Conservation (phyloP, 2,797 vertebrate genomes). For the Chloroceryle inda region DNA sequence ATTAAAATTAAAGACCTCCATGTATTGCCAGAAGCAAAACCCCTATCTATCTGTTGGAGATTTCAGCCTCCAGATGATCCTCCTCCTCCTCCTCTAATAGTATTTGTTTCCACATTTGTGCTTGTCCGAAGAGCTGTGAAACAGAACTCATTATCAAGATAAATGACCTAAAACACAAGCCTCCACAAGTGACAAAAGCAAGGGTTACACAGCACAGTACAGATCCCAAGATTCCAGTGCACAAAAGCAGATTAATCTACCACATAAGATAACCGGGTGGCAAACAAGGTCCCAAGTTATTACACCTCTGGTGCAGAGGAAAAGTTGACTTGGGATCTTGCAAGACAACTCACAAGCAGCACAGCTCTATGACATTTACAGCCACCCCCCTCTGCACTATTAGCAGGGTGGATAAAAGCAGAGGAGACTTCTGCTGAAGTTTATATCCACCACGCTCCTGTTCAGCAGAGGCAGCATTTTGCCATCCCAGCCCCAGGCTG, state of each 20-base stretch:
- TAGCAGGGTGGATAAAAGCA: background rate
- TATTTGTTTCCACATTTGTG: conserved; percentile 16
- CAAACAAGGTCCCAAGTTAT: background rate
- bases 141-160: conserved; percentile 51
- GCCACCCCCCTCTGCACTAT: background rate
- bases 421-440: background rate
- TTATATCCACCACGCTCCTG: rapidly evolving
- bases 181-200: background rate
- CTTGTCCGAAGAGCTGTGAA: conserved; percentile 24
- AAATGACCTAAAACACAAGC: conserved; percentile 3
- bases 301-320: background rate
- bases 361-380: rapidly evolving
- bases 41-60: background rate
- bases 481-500: background rate
- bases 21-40: background rate
- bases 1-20: background rate
- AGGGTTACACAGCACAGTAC: background rate
- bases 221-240: background rate
- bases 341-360: background rate
- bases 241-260: background rate
- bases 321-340: background rate
- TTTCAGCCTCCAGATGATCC: background rate
- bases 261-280: background rate
- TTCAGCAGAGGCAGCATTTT: background rate
- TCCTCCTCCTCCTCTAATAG: background rate